Percentiles rank a stretch among this genome's conserved stretches.
phyloP scores from a whole-genome alignment of 2,797 vertebrate genomes.

The Adelosebastes latens region DNA sequence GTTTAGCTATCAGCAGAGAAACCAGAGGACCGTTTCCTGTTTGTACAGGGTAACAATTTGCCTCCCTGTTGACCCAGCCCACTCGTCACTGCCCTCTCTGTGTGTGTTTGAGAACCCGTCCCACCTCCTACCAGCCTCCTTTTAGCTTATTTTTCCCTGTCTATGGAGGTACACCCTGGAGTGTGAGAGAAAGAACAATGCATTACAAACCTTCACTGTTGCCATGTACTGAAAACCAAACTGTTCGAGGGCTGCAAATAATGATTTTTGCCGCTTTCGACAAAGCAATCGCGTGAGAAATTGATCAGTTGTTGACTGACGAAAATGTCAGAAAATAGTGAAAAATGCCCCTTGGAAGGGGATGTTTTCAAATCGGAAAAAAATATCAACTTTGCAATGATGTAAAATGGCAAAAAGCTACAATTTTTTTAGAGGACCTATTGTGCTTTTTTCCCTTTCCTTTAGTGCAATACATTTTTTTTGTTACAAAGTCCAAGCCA shows the following conservation, averaged over 20 bases:
- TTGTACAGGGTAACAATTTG: constrained; percentile 43
- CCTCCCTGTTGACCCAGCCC: constrained; percentile 45
- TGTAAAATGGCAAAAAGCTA: not conserved
- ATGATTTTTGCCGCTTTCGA: not conserved
- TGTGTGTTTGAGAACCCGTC: constrained; percentile 28
- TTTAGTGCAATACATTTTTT: no score
- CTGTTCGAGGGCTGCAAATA: not conserved
- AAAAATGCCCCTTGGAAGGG: not conserved
- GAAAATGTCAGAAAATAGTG: constrained; percentile 6
- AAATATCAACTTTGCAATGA: not conserved
- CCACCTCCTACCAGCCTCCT: constrained; percentile 42
- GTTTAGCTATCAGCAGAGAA: constrained; percentile 30
- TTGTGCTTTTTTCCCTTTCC: no score
- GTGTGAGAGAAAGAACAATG: constrained; percentile 7
- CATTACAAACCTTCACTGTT: not conserved
- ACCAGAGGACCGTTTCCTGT: constrained; percentile 22
- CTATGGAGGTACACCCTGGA: constrained; percentile 1
- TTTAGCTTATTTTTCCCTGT: constrained; percentile 16
- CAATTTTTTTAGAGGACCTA: not conserved
- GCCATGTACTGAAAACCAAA: not conserved
- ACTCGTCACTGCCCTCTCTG: constrained; percentile 32
- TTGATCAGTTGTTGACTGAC: not conserved
- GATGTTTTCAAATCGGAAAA: not conserved
- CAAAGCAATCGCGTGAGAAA: not conserved
- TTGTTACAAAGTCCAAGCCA: no score